These are phyloP conservation scores for Tridacna gigas DNA, from an alignment of 2,888 invertebrate genomes.

Conservation along the genomic window DNA sequence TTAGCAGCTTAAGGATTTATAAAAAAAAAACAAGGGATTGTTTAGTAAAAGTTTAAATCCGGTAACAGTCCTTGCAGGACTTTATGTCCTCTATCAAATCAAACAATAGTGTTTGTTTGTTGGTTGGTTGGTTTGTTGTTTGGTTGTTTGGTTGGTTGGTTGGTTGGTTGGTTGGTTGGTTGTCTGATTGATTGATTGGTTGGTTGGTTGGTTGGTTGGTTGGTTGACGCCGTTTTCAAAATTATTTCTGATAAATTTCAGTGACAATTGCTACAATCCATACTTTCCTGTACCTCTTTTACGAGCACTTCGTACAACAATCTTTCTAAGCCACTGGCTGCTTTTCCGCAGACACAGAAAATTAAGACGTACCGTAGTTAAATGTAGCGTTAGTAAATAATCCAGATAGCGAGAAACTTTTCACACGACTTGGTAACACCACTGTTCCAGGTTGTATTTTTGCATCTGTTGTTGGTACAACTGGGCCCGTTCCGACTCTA, in stretches of 20 bases:
- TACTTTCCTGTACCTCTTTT: background rate
- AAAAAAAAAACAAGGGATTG: no score
- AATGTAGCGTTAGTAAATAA: background rate
- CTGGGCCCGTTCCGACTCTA: background rate
- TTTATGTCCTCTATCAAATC: no score
- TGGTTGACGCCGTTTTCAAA: background rate
- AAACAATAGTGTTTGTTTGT: no score
- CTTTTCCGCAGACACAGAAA: background rate
- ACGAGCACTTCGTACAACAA: background rate
- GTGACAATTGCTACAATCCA: background rate
- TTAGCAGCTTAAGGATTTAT: no score
- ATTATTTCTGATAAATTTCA: background rate
- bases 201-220: background rate
- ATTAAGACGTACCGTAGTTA: background rate
- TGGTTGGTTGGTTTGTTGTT: no score
- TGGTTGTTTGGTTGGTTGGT: no score
- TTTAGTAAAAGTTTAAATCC: no score
- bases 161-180: no score
- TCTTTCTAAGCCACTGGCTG: background rate
- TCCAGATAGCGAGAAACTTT: background rate
- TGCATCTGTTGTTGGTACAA: background rate
- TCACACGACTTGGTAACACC: background rate
- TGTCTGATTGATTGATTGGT: no score
- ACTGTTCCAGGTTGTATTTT: background rate
- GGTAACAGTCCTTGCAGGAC: no score